Evolutionary conservation across 2,113 vertebrate genomes (phyloP).

Genomic region (zebrafish (Danio rerio)): DNA sequence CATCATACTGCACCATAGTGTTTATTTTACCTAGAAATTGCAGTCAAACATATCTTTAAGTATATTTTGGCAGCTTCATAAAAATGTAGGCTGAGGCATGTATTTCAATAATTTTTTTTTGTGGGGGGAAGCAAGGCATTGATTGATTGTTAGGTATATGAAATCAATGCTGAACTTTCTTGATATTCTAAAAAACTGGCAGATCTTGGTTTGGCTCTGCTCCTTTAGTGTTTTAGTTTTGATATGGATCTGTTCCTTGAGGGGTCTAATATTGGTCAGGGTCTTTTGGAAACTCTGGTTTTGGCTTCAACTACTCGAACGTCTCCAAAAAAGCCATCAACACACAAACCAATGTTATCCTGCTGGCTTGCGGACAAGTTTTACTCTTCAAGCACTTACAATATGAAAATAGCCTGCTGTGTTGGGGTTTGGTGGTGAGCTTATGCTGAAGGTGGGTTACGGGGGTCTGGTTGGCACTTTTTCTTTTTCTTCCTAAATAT

Average conservation of each 20-base stretch:
- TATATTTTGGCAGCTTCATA: too few relatives aligned
- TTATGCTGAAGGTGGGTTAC: constrained; percentile 15
- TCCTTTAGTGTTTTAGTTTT: constrained; percentile 8
- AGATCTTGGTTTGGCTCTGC: constrained; percentile 5
- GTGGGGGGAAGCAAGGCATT: too few relatives aligned
- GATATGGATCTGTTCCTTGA: background rate
- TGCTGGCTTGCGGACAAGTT: constrained; percentile 14
- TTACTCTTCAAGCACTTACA: background rate
- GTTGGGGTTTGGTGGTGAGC: background rate
- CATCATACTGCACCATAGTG: too few relatives aligned
- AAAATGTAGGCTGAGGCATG: too few relatives aligned
- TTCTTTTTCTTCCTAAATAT: constrained; percentile 22
- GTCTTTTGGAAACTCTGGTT: background rate
- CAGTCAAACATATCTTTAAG: too few relatives aligned
- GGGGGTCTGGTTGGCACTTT: background rate
- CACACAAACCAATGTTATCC: constrained; percentile 9
- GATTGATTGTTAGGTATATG: background rate
- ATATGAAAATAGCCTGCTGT: background rate
- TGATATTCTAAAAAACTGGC: background rate
- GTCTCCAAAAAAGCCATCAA: background rate
- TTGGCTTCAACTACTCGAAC: background rate
- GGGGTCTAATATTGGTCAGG: constrained; percentile 4
- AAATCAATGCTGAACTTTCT: background rate
- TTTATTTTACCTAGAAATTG: too few relatives aligned
- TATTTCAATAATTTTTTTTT: too few relatives aligned